Evolutionary conservation across 2,888 invertebrate genomes (phyloP).

Genomic region (Archaeoteleia sp.): DNA sequence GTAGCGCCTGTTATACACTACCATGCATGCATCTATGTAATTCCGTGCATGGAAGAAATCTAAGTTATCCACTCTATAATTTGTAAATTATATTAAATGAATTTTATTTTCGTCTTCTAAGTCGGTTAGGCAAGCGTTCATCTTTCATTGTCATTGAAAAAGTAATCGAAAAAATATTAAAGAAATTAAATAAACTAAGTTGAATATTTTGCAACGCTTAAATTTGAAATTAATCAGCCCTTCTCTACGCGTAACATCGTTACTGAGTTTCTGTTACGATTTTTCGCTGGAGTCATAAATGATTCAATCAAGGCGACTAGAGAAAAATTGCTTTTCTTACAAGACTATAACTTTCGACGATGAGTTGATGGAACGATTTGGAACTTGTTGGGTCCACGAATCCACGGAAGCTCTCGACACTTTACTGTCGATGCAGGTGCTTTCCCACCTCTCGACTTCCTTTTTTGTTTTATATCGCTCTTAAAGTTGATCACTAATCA

Average conservation of each 20-base stretch:
- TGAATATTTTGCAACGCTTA: too few species aligned
- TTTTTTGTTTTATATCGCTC: constrained; percentile 14
- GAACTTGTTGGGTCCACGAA: constrained; percentile 43
- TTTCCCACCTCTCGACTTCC: constrained; percentile 31
- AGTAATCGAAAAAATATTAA: too few species aligned
- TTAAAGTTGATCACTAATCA: constrained; percentile 27
- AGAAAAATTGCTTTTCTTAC: constrained; percentile 25
- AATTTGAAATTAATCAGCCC: constrained; percentile 25
- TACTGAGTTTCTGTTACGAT: background rate
- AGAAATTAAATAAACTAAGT: too few species aligned
- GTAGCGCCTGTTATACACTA: too few species aligned
- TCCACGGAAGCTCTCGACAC: constrained; percentile 31
- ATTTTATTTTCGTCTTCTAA: too few species aligned
- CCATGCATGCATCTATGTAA: too few species aligned
- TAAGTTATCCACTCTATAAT: too few species aligned
- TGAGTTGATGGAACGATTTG: constrained; percentile 44
- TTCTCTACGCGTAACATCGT: background rate
- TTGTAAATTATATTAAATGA: too few species aligned
- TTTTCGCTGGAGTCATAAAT: constrained; percentile 14
- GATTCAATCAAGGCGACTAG: constrained; percentile 40
- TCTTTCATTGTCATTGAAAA: too few species aligned
- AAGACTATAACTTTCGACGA: constrained; percentile 26
- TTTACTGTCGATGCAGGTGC: constrained; percentile 34
- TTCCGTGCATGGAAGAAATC: too few species aligned
- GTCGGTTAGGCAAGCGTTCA: too few species aligned